Percentiles rank a stretch among this genome's conserved stretches.
Conservation (phyloP, 2,113 vertebrate genomes). For the Sciurus niger region DNA sequence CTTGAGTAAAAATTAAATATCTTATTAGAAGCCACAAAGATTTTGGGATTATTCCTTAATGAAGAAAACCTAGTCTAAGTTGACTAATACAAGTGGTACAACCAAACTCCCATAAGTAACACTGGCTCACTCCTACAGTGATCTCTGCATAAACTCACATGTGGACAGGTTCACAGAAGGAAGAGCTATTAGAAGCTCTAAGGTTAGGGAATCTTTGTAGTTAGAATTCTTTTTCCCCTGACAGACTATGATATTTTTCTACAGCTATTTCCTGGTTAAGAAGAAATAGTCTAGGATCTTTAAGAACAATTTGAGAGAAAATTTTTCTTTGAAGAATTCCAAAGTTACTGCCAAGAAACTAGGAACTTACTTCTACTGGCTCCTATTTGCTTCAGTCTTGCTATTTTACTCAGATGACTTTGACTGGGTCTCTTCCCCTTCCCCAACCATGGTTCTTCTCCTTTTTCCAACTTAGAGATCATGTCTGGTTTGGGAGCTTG, state of each 20-base stretch:
- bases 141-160: not conserved
- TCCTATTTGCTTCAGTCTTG: constrained; percentile 30
- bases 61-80: not conserved
- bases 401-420: not conserved
- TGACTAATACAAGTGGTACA: not conserved
- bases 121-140: not conserved
- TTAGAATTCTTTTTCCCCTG: not conserved
- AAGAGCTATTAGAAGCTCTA: constrained; percentile 41
- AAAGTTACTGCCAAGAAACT: constrained; percentile 26
- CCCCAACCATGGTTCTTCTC: constrained; percentile 49
- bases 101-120: not conserved
- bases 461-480: constrained; percentile 74
- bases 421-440: not conserved
- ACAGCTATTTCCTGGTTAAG: constrained; percentile 31
- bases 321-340: constrained; percentile 57
- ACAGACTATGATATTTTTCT: not conserved
- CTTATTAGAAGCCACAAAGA: not conserved
- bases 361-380: constrained; percentile 67
- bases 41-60: not conserved
- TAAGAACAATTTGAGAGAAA: constrained; percentile 55
- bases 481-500: constrained; percentile 68
- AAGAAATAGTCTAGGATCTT: not conserved
- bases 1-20: constrained; percentile 8
- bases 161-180: not conserved
- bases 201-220: not conserved